Evolutionary conservation across 2,113 vertebrate species (phyloP).

Genomic region (Saimiri boliviensis): DNA sequence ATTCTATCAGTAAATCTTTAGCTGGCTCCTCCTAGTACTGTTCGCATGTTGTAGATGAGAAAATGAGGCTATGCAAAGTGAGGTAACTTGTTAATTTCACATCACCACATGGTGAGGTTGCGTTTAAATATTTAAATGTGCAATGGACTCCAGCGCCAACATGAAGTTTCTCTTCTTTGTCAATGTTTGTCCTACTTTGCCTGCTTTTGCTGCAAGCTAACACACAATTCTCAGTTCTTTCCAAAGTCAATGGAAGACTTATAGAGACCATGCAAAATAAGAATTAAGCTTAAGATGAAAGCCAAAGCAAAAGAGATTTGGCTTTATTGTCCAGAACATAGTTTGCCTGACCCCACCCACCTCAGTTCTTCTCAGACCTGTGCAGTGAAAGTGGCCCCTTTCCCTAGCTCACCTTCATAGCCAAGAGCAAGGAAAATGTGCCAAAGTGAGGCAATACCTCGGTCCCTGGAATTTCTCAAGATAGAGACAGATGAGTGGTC

Average conservation of each 20-base stretch:
- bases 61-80: background rate
- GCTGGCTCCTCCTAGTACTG: background rate
- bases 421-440: background rate
- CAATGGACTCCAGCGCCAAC: background rate
- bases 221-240: background rate
- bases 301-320: background rate
- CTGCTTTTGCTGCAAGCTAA: background rate
- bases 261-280: background rate
- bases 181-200: background rate
- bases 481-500: background rate
- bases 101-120: too few species aligned
- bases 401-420: background rate
- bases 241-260: background rate
- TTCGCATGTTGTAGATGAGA: background rate
- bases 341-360: background rate
- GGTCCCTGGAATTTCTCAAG: background rate
- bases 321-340: background rate
- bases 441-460: background rate
- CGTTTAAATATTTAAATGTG: background rate
- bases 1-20: background rate
- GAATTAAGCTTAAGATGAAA: background rate
- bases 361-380: background rate
- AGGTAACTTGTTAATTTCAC: background rate
- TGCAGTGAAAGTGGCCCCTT: background rate
- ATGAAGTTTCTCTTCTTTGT: background rate